phyloP scores from a whole-genome alignment of 2,113 vertebrate genomes.

The Sebastes fasciatus region DNA sequence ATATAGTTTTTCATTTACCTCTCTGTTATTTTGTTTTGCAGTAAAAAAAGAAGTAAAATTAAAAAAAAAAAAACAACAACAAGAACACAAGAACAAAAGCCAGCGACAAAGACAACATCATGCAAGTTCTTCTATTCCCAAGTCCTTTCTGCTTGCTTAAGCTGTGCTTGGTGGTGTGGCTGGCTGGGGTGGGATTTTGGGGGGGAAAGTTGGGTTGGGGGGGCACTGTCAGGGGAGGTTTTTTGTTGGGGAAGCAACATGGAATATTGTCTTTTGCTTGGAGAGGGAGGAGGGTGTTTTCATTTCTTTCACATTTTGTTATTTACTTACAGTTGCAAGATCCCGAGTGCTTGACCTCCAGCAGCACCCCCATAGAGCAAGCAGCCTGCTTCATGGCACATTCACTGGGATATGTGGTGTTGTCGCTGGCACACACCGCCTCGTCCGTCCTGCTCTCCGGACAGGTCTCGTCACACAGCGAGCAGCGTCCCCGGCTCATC shows the following conservation, averaged over 20 bases:
- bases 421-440: constrained; percentile 97
- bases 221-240: constrained; percentile 55
- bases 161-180: constrained; percentile 84
- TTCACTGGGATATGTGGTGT: constrained; percentile 96
- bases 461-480: constrained; percentile 92
- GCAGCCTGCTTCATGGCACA: constrained; percentile 98
- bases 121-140: constrained; percentile 83
- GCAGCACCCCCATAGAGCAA: constrained; percentile 92
- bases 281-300: constrained; percentile 65
- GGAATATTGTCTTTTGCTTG: constrained; percentile 80
- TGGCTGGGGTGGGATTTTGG: constrained; percentile 54
- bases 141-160: constrained; percentile 83
- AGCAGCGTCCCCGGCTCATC: constrained; percentile 93
- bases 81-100: constrained; percentile 74
- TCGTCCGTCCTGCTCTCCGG: constrained; percentile 93
- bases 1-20: constrained; percentile 43
- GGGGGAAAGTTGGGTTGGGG: constrained; percentile 41
- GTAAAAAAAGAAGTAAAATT: constrained; percentile 55
- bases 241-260: constrained; percentile 81
- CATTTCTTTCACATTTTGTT: constrained; percentile 79
- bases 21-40: constrained; percentile 63
- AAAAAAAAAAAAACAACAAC: constrained; percentile 43
- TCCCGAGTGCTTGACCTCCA: constrained; percentile 98
- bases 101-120: constrained; percentile 80
- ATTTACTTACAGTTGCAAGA: constrained; percentile 99